These are phyloP conservation scores for Stegana nigrithorax DNA, from an alignment of 2,888 invertebrate species.

Conservation along the genomic window DNA sequence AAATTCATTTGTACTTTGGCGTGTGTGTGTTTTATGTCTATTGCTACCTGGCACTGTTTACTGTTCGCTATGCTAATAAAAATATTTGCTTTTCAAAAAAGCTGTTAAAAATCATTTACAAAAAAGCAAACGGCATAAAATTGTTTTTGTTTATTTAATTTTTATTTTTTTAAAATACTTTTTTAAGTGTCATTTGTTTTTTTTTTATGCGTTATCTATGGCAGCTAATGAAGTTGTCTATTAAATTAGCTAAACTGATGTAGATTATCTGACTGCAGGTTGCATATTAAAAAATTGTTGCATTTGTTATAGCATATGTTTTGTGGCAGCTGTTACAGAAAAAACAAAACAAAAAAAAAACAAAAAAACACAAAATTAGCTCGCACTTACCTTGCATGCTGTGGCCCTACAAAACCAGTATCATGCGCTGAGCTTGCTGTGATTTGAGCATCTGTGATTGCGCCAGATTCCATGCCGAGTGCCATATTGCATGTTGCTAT, in stretches of 20 bases:
- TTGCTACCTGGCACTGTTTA: too few species aligned
- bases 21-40: too few species aligned
- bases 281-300: too few species aligned
- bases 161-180: constrained; percentile 25
- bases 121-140: neutral
- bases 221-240: constrained; percentile 53
- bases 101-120: neutral
- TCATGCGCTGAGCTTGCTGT: constrained; percentile 86
- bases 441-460: constrained; percentile 82
- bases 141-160: too few species aligned
- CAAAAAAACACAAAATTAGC: neutral
- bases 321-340: neutral
- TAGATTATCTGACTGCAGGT: neutral
- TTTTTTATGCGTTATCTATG: constrained; percentile 36
- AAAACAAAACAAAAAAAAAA: neutral
- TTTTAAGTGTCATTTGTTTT: constrained; percentile 29
- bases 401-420: constrained; percentile 83
- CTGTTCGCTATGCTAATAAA: neutral
- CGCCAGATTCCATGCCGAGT: constrained; percentile 85
- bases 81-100: neutral
- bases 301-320: neutral
- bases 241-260: constrained; percentile 50
- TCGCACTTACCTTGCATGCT: constrained; percentile 79
- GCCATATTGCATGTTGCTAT: constrained; percentile 79
- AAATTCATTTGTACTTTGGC: too few species aligned